Base-by-base conservation (phyloP, 1,140 invertebrate species). In the Hylaeus anthracinus region DNA sequence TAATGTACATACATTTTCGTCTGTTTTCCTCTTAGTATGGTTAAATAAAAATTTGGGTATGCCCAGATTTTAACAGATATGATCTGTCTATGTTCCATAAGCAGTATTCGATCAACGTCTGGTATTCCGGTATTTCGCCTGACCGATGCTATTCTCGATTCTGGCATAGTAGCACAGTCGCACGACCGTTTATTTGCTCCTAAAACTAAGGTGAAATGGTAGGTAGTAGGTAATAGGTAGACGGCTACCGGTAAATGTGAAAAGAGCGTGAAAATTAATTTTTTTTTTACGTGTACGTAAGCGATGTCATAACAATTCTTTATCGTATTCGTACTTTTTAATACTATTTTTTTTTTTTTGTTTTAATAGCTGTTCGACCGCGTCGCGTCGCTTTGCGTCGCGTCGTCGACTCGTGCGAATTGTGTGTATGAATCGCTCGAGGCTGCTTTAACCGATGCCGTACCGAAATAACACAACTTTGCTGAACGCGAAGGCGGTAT, bases 401-500 rank as follows among this genome's bases (percentile, higher is more conserved):
- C n/a, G 66, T 39, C n/a, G 3, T 60, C 12, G 43, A 53, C 45
- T 43, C 51, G 55, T 58, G 55, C 53, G 60, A 79, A 64, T 79
- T 60, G 41, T n/a, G 37, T 12, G 61, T 5, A 5, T 51, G 58
- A 78, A 72, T 26, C 37, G 26, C 1, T 41, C 39, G 58, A 75
- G 39, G 53, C 43, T 51, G 53, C 51, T 77, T 65, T 26, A 56
- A 67, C 51, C 60, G 58, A 71, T 61, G 75, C 58, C 39, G 60
- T 75, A 86, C 82, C 43, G 85, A 88, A 88, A 88, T 88, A 88
- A 84, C 81, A 66, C 73, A 78, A 82, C 83, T 81, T 88, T 82
- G 79, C 74, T 71, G 58, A 87, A 87, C 56, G 81, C 70, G 83
- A 82, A 79, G 78, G 79, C 83, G 81, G 73, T 58, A 73, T 73